Conservation (phyloP, 2,888 invertebrate species). For the Drosophila borealis region DNA sequence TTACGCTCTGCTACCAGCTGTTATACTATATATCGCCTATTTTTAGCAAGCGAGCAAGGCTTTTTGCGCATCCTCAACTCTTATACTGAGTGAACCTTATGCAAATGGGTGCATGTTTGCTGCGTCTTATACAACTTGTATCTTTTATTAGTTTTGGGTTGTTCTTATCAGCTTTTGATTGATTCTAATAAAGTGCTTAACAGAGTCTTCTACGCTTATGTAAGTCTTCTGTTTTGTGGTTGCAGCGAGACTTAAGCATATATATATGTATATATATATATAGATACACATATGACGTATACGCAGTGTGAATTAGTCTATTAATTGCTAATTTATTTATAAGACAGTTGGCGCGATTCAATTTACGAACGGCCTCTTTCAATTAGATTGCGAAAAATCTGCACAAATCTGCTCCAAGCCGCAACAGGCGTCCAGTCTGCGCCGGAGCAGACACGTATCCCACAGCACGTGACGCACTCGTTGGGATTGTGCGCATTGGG, state of each 20-base stretch:
- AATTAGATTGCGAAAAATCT: conserved; percentile 59
- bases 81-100: background rate
- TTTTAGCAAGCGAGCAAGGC: conserved; percentile 33
- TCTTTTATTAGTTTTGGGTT: background rate
- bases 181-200: background rate
- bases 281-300: background rate
- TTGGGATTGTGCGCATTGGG: background rate
- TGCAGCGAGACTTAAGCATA: too few relatives aligned
- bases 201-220: background rate
- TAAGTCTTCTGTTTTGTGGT: background rate
- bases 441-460: conserved; percentile 7
- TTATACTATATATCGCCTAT: conserved; percentile 11
- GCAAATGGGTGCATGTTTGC: background rate
- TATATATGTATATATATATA: too few relatives aligned
- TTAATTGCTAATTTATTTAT: conserved; percentile 58
- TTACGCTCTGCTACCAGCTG: background rate
- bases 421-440: conserved; percentile 17
- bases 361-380: conserved; percentile 29
- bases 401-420: conserved; percentile 65
- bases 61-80: conserved; percentile 10
- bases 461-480: conserved; percentile 28
- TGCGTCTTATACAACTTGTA: background rate
- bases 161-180: background rate
- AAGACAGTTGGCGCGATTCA: conserved; percentile 51
- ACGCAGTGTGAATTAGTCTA: conserved; percentile 21